Percentiles rank a stretch among this genome's conserved stretches.
These are phyloP conservation scores for Hylomyscus alleni DNA, from an alignment of 2,797 vertebrate species.

Conservation along the genomic window DNA sequence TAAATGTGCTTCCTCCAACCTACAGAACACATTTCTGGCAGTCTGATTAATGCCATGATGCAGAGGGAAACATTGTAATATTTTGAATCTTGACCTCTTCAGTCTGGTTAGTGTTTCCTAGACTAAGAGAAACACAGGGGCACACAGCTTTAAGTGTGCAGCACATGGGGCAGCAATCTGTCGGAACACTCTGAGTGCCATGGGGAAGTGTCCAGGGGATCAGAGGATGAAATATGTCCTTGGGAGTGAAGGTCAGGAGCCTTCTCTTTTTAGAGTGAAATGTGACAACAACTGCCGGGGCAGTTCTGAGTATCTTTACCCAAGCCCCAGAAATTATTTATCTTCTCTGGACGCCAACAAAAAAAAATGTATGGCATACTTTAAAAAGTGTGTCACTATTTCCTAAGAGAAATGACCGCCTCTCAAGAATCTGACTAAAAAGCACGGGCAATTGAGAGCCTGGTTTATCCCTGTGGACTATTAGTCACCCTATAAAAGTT, in stretches of 20 bases:
- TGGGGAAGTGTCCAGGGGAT: neutral
- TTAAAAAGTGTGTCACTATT: slow-evolving; percentile 73
- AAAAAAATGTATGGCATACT: slow-evolving; percentile 57
- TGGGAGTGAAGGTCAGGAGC: slow-evolving; percentile 2
- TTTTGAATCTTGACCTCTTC: slow-evolving; percentile 9
- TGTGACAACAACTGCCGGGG: slow-evolving; percentile 28
- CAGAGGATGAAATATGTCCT: neutral
- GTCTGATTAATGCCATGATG: neutral
- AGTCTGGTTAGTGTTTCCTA: neutral
- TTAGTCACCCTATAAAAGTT: slow-evolving; percentile 86
- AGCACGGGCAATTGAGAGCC: slow-evolving; percentile 80
- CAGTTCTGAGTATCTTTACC: slow-evolving; percentile 65
- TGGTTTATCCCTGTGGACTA: slow-evolving; percentile 80
- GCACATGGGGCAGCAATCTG: neutral
- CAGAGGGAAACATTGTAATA: neutral
- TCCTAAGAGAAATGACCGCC: slow-evolving; percentile 77
- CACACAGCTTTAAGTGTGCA: neutral
- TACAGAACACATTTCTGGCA: neutral
- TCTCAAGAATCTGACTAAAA: slow-evolving; percentile 76
- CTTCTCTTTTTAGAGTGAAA: slow-evolving; percentile 70
- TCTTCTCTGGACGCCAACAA: slow-evolving; percentile 54
- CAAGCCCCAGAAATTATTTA: slow-evolving; percentile 71
- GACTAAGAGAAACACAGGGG: neutral
- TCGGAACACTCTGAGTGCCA: neutral
- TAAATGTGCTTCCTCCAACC: neutral